Conservation (phyloP, 1,140 invertebrate species). For the Telenomus remus region DNA sequence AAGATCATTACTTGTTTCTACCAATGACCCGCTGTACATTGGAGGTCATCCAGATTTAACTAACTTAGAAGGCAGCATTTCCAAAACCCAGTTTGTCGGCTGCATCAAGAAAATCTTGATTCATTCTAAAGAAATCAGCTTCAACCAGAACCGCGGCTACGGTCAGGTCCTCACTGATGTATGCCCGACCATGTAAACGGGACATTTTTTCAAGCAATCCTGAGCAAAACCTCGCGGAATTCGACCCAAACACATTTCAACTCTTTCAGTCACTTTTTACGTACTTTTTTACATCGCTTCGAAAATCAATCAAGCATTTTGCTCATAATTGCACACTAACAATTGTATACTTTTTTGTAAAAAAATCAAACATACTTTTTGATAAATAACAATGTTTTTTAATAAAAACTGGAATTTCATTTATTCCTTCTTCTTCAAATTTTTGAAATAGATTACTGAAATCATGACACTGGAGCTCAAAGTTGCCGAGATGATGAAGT, state of each 20-base stretch:
- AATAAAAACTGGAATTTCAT: neutral
- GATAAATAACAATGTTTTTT: conserved; percentile 1
- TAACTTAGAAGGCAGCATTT: conserved; percentile 77
- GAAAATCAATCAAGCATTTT: no score
- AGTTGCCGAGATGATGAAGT: conserved; percentile 70
- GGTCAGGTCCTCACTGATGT: conserved; percentile 82
- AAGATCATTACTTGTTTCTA: conserved; percentile 82
- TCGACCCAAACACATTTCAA: no score
- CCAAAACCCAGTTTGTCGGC: conserved; percentile 84
- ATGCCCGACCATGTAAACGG: conserved; percentile 82
- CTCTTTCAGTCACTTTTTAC: no score
- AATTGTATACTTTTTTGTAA: neutral
- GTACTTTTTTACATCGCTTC: no score
- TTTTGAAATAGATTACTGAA: conserved; percentile 67
- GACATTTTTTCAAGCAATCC: conserved; percentile 7
- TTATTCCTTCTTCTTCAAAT: conserved; percentile 61
- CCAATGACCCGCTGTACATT: conserved; percentile 90
- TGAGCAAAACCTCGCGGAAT: no score
- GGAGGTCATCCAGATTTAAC: conserved; percentile 86
- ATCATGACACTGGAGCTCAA: conserved; percentile 73
- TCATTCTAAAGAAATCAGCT: conserved; percentile 77
- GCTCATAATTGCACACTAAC: neutral
- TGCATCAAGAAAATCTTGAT: conserved; percentile 87
- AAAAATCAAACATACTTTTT: neutral
- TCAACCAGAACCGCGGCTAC: conserved; percentile 78